phyloP scores from a whole-genome alignment of 2,113 vertebrate genomes.

The Neofelis nebulosa region DNA sequence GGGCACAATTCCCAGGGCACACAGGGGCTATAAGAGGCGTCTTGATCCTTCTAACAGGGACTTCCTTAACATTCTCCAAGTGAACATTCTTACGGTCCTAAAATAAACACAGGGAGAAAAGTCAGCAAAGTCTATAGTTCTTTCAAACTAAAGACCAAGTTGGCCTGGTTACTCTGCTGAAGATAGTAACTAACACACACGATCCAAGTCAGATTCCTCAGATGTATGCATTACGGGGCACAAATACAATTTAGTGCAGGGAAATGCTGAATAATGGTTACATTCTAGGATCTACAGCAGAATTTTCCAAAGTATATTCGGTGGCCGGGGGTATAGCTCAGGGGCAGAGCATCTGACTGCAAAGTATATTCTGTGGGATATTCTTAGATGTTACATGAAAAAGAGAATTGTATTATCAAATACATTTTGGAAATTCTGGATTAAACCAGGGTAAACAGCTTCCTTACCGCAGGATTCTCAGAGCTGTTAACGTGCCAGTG shows the following conservation, averaged over 20 bases:
- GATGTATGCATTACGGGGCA: background rate
- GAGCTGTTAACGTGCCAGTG: background rate
- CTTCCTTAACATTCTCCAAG: background rate
- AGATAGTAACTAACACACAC: background rate
- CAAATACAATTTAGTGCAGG: background rate
- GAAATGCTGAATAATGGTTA: background rate
- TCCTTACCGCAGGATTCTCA: background rate
- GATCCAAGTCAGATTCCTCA: background rate
- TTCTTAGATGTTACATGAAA: background rate
- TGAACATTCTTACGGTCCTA: background rate
- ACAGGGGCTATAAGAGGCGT: accelerated
- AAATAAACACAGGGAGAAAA: background rate
- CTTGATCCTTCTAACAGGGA: background rate
- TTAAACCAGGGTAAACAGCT: background rate
- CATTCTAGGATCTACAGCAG: background rate
- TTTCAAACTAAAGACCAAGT: background rate
- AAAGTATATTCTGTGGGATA: background rate
- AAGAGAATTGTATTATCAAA: background rate
- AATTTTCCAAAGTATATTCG: background rate
- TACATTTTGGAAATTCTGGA: background rate
- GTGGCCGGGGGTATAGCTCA: background rate
- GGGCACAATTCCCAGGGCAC: background rate
- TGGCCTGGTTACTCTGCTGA: background rate
- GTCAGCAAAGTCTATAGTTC: background rate
- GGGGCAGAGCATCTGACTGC: background rate